Percentiles rank a stretch among this genome's conserved stretches.
Evolutionary conservation across 1,140 invertebrate genomes (phyloP).

Genomic region (Rhopalosiphum maidis): DNA sequence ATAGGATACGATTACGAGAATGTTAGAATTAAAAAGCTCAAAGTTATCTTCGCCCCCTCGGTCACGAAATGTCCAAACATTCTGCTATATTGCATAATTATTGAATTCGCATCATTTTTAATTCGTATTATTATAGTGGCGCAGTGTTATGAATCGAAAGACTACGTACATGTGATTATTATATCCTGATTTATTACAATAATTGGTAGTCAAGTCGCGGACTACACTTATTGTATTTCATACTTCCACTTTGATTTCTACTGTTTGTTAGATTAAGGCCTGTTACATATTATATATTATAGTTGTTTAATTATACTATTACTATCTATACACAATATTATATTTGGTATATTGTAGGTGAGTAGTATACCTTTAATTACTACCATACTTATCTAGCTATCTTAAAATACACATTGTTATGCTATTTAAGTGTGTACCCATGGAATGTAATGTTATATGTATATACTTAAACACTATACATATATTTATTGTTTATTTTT

Average conservation of each 20-base stretch:
- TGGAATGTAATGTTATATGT: background rate
- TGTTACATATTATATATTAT: background rate
- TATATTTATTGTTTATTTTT: slow-evolving; percentile 17
- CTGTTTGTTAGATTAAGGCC: background rate
- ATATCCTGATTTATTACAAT: background rate
- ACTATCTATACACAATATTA: background rate
- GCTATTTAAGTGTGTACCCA: background rate
- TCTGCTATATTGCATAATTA: no score
- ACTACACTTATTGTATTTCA: background rate
- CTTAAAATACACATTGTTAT: background rate
- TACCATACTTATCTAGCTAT: background rate
- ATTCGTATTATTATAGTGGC: background rate
- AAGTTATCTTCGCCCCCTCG: background rate
- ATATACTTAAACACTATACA: background rate
- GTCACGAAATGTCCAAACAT: background rate
- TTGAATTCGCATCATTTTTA: background rate
- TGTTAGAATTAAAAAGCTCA: background rate
- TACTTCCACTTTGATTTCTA: background rate
- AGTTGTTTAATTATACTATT: background rate
- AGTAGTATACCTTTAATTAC: background rate
- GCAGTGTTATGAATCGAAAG: background rate
- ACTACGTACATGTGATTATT: background rate
- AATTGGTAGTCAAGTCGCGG: background rate
- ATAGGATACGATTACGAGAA: background rate
- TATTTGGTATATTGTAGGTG: background rate